Evolutionary conservation across 2,797 vertebrate species (phyloP), one percentile per base, ranked within the genome.

Genomic region (Lithobates sylvaticus): DNA sequence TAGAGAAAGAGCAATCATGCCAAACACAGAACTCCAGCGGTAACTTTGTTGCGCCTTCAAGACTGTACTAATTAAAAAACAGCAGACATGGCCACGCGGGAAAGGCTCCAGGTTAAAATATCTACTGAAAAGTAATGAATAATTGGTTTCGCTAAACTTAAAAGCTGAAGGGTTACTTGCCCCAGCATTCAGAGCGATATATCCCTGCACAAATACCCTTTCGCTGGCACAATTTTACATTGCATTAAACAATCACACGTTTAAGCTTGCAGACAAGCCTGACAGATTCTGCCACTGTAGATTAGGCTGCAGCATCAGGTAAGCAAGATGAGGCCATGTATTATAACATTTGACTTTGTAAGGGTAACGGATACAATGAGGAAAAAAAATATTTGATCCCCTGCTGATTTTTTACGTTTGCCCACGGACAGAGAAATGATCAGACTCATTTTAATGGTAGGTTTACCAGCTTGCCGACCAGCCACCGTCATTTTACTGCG

Each of bases 201-300:
- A 76, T 70, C 76, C 65, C 84, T 86, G 44, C 29, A 81, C 26
- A 71, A 61, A 76, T 76, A 81, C 29, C 54, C 34, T 61, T 15
- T 15, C 16, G 16, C 18, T 36, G 47, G 10, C 16, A 47, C 13
- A n/a, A 76, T 68, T 10, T 32, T 32, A 69, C 64, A 81, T 76
- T 29, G 61, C 72, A 26, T 76, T 34, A 81, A 42, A 39, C 18
- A 12, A 32, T 76, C 78, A 71, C 34, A n/a, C 27, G 44, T 76
- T 75, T 54, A 68, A 58, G 15, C 21, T 73, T 36, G 39, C 68
- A 74, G 27, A 36, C n/a, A 13, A 3, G 69, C 67, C 15, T 26
- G 61, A 78, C 44, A 50, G 21, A 58, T 16, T 27, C 50, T 65
- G 67, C 50, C 67, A 64, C 10, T 23, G 39, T 9, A 32, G 16